Evolutionary conservation across 2,113 vertebrate species (phyloP).

Genomic region (Xiphophorus maculatus): DNA sequence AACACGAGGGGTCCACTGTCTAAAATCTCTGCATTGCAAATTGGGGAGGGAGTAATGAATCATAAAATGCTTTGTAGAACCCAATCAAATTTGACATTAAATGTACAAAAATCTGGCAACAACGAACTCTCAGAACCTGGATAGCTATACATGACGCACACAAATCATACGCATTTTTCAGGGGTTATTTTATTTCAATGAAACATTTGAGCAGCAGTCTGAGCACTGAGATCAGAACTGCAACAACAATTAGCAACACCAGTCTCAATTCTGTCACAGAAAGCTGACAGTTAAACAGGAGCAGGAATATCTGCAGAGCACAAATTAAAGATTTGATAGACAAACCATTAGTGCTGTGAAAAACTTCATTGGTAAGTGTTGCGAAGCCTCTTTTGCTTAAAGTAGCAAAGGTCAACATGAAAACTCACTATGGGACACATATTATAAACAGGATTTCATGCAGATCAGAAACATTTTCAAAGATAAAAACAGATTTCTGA

Average conservation of each 20-base stretch:
- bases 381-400: conserved; percentile 60
- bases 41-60: neutral
- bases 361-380: neutral
- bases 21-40: too few species aligned
- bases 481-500: neutral
- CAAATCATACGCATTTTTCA: neutral
- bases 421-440: conserved; percentile 62
- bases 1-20: too few species aligned
- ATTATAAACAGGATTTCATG: conserved; percentile 61
- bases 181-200: neutral
- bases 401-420: conserved; percentile 71
- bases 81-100: neutral
- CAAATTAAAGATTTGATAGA: conserved; percentile 4
- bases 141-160: neutral
- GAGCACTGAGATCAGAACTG: neutral
- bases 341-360: neutral
- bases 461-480: conserved; percentile 44
- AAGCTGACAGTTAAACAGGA: neutral
- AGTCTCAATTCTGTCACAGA: neutral
- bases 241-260: neutral
- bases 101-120: neutral
- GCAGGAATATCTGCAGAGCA: neutral
- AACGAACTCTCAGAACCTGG: neutral
- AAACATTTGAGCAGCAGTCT: conserved; percentile 5
- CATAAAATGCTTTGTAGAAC: neutral